Evolutionary conservation across 2,797 vertebrate species (phyloP), one percentile per base, ranked within the genome.

Genomic region (Melanotaenia boesemani): DNA sequence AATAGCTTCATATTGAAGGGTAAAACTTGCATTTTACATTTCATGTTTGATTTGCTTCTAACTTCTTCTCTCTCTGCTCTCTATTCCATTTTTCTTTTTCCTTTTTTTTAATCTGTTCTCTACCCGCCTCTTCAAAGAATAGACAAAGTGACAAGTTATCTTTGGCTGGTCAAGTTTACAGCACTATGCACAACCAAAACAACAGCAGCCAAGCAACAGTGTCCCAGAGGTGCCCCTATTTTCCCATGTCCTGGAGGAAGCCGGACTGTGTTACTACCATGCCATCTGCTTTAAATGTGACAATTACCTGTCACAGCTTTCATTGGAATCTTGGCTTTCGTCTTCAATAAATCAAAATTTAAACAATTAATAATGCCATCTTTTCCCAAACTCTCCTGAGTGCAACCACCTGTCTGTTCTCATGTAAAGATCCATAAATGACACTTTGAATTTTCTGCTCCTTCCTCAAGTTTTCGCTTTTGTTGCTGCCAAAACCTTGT

Each of bases 231-330:
- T 63, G 36, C 73, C 50, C 55, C 50, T 39, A 39, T 52, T 72
- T 76, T 74, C 70, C 37, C 16, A 46, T 46, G 54, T 70, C 70
- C 54, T 18, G 69, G 62, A 80, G 11, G 72, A 83, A 83, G 30
- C 68, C 50, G 34, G 59, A 61, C 11, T 57, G 63, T 12, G 52
- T 71, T 56, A 12, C 50, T 55, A 39, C 61, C 83, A 83, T 88
- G 79, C 88, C 82, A 67, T 83, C 81, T 72, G 50, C 63, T 76
- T 89, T 85, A 86, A 60, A 76, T 76, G 62, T 71, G 67, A 82
- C 58, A 60, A 79, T 81, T 83, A 84, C 82, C 83, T 84, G 86
- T 79, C 66, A 68, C 79, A 74, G 50, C 58, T 81, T 67, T 77
- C 67, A 68, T 24, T 22, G 74, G 65, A 59, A 70, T 70, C 7